These are phyloP conservation scores for Sorex araneus DNA, from an alignment of 2,113 vertebrate genomes.

Conservation along the genomic window DNA sequence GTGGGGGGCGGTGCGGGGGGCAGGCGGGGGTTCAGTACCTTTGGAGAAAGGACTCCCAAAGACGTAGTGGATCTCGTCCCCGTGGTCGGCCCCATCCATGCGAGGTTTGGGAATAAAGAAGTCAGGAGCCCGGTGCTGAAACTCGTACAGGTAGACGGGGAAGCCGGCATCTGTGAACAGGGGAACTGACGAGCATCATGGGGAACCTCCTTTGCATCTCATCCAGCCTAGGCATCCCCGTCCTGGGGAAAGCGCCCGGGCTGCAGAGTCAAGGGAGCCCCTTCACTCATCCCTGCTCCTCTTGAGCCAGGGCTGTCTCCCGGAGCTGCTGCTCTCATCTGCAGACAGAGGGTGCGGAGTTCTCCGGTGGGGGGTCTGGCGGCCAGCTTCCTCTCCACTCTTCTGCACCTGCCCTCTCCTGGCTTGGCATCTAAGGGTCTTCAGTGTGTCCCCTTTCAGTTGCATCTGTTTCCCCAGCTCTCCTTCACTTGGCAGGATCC, in stretches of 20 bases:
- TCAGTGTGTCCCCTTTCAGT: background rate
- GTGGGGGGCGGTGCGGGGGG: background rate
- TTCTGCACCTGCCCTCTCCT: constrained; percentile 17
- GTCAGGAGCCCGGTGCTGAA: constrained; percentile 85
- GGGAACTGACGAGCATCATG: background rate
- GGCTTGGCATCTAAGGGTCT: constrained; percentile 14
- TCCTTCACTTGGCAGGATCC: background rate
- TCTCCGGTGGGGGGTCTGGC: background rate
- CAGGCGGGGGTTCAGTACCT: constrained; percentile 66
- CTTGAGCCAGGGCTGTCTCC: background rate
- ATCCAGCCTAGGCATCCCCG: background rate
- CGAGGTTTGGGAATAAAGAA: constrained; percentile 80
- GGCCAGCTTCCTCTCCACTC: background rate
- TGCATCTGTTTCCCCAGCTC: background rate
- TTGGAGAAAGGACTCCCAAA: constrained; percentile 91
- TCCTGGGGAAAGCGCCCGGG: background rate
- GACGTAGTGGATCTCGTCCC: constrained; percentile 90
- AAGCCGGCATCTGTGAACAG: constrained; percentile 89
- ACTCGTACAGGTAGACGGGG: constrained; percentile 93
- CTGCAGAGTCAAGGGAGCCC: background rate
- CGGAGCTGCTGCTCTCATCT: background rate
- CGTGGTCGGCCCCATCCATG: constrained; percentile 91
- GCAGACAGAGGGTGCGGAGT: background rate
- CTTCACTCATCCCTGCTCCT: background rate
- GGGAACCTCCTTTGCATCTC: background rate